Evolutionary conservation across 92 coral and sea anemone genomes (phyloP).

Genomic region (Palythoa heliodiscus): DNA sequence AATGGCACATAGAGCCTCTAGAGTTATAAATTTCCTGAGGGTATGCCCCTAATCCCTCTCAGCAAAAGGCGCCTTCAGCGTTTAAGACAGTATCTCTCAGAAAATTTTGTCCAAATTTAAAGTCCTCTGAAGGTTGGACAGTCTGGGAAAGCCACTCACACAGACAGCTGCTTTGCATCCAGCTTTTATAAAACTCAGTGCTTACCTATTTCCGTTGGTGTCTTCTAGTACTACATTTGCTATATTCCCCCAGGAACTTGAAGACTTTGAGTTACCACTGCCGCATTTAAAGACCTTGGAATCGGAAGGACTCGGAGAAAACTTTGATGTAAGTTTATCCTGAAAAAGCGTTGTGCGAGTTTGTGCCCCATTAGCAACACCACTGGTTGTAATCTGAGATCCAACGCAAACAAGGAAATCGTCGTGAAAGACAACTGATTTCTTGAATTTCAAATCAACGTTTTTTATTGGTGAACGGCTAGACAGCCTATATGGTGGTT

Average conservation of each 20-base stretch:
- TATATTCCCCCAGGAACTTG: background rate
- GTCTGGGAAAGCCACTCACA: too few relatives aligned
- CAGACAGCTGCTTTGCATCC: too few relatives aligned
- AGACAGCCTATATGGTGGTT: background rate
- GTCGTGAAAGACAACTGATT: background rate
- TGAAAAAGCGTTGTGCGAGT: slow-evolving; percentile 49
- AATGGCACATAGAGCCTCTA: too few relatives aligned
- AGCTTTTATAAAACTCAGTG: too few relatives aligned
- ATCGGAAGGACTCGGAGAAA: background rate
- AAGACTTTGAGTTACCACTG: background rate
- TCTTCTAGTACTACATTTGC: slow-evolving; percentile 5
- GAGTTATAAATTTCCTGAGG: too few relatives aligned
- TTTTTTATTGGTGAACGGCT: background rate
- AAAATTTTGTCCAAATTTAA: too few relatives aligned
- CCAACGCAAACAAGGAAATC: background rate
- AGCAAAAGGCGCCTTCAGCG: too few relatives aligned
- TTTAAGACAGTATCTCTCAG: too few relatives aligned
- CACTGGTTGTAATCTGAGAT: slow-evolving; percentile 1
- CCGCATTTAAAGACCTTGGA: background rate
- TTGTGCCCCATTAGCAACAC: background rate
- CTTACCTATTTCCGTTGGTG: slow-evolving; percentile 8
- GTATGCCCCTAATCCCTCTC: too few relatives aligned
- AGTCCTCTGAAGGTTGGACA: too few relatives aligned
- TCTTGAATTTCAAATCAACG: background rate
- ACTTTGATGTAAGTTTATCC: background rate